Base-by-base conservation (phyloP, 1,140 invertebrate species). In the Episyrphus balteatus region DNA sequence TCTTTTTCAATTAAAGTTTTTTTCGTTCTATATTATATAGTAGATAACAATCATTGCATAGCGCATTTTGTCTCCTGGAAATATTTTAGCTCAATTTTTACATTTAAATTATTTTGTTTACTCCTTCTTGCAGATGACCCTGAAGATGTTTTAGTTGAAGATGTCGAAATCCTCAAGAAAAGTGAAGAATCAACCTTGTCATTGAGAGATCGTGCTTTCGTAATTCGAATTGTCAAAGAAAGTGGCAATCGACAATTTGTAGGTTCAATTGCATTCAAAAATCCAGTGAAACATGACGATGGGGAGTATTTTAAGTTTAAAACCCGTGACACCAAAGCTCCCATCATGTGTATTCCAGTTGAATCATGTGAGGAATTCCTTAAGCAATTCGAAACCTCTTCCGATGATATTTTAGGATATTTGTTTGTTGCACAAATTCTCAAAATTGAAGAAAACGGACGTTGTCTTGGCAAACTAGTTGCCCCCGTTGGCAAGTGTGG, bases 361-460 rank as follows among this genome's bases (percentile, higher is more conserved):
- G 32, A 51, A 0, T 47, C 46, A 18, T 66, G 63, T 14, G 40
- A 41, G 11, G 21, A 30, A 7, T 54, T 62, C 15, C 46, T 66
- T 5, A 49, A 44, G 8, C 17, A 50, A 11, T n/a, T n/a, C n/a
- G 49, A 31, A n/a, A 53, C 52, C 18, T 49, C 53, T 17, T 6
- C 19, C 48, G 1, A 50, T 0, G 60, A 65, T 15, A 54, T 62
- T 0, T 55, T 53, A 7, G 69, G 78, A 13, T 61, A 64, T 3
- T 67, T 92, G 17, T 92, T 83, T 66, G 60, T 86, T 36, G 86
- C 78, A 14, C 71, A 75, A 57, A 81, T 93, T 37, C 64, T 68
- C n/a, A 71, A 79, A 7, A 70, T 68, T 15, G 72, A 79, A 10
- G 92, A 86, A 83, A 72, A 79, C 54, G 73, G 73, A 1, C 73